phyloP scores from a whole-genome alignment of 1,140 invertebrate species.

The honey bee (Apis mellifera) region Amel_HAv3.1 CM009945.2:7020001-7020500 shows the following conservation, averaged over 20 bases:
- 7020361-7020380: too few species aligned
- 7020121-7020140: background rate
- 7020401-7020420: too few species aligned
- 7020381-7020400: too few species aligned
- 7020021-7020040: background rate
- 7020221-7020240: constrained; percentile 87
- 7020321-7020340: background rate
- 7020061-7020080: background rate
- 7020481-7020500: background rate
- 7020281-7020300: constrained; percentile 80
- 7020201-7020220: constrained; percentile 77
- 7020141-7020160: background rate
- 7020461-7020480: too few species aligned
- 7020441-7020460: too few species aligned
- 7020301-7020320: constrained; percentile 65
- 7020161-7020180: background rate
- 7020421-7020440: too few species aligned
- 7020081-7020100: background rate
- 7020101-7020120: background rate
- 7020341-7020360: too few species aligned
- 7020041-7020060: constrained; percentile 2
- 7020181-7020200: background rate
- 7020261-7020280: constrained; percentile 82
- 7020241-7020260: constrained; percentile 82
- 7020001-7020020: background rate